Evolutionary conservation across 2,113 vertebrate genomes (phyloP).

Genomic region (Leuciscus idus): DNA sequence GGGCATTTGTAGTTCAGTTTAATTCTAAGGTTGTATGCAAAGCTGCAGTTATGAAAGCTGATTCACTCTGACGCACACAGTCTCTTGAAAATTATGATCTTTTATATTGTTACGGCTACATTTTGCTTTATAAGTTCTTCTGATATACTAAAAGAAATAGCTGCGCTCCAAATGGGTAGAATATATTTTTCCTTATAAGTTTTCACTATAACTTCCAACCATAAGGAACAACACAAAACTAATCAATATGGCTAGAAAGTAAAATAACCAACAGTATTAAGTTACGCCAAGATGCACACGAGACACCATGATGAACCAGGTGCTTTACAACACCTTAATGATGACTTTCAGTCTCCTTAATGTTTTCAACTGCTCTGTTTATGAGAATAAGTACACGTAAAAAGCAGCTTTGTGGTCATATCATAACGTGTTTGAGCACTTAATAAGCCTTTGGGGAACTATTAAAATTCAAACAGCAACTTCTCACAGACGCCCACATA

Average conservation of each 20-base stretch:
- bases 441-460: constrained; percentile 38
- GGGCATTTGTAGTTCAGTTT: neutral
- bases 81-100: neutral
- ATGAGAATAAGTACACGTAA: constrained; percentile 21
- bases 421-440: constrained; percentile 14
- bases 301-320: constrained; percentile 2
- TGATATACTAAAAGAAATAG: no score
- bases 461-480: constrained; percentile 60
- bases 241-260: constrained; percentile 8
- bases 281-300: neutral
- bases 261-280: neutral
- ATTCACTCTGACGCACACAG: neutral
- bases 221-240: neutral
- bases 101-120: neutral
- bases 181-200: no score
- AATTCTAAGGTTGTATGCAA: neutral
- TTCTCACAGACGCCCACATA: constrained; percentile 54
- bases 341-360: constrained; percentile 24
- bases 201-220: neutral
- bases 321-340: constrained; percentile 2
- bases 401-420: constrained; percentile 48
- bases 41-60: neutral
- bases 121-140: neutral
- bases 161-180: no score
- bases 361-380: constrained; percentile 10